Conservation (phyloP, 2,888 invertebrate genomes). For the Caenorhabditis doughertyi region DNA sequence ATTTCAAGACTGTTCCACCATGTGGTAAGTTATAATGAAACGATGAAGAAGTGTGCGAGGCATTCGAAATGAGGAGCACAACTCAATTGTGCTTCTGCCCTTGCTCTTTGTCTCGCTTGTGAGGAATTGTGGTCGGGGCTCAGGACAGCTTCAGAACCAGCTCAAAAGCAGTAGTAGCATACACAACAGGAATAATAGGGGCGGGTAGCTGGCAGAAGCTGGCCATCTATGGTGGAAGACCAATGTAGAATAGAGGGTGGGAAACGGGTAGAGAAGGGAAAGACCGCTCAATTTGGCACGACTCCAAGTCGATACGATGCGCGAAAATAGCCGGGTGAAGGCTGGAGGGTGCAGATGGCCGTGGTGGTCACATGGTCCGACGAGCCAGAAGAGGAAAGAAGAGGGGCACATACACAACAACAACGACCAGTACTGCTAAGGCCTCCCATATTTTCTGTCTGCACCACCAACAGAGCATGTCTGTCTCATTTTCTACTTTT, state of each 20-base stretch:
- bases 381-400: conserved; percentile 19
- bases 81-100: conserved; percentile 30
- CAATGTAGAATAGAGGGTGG: conserved; percentile 24
- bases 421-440: conserved; percentile 44
- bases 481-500: conserved; percentile 23
- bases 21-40: conserved; percentile 66
- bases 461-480: conserved; percentile 8
- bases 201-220: conserved; percentile 23
- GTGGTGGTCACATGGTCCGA: conserved; percentile 59
- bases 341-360: conserved; percentile 57
- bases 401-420: conserved; percentile 37
- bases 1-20: conserved; percentile 77
- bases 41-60: background rate
- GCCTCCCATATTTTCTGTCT: conserved; percentile 46
- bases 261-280: conserved; percentile 1
- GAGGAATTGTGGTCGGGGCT: conserved; percentile 9
- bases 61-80: conserved; percentile 22
- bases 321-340: conserved; percentile 46
- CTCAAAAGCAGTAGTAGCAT: conserved; percentile 41
- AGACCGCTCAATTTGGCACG: conserved; percentile 59
- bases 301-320: conserved; percentile 61
- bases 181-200: conserved; percentile 60
- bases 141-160: conserved; percentile 4
- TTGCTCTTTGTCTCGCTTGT: conserved; percentile 20
- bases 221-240: conserved; percentile 29